Evolutionary conservation across 2,888 invertebrate genomes (phyloP), one percentile per base, ranked within the genome.

Genomic region (Meliscaeva auricollis): DNA sequence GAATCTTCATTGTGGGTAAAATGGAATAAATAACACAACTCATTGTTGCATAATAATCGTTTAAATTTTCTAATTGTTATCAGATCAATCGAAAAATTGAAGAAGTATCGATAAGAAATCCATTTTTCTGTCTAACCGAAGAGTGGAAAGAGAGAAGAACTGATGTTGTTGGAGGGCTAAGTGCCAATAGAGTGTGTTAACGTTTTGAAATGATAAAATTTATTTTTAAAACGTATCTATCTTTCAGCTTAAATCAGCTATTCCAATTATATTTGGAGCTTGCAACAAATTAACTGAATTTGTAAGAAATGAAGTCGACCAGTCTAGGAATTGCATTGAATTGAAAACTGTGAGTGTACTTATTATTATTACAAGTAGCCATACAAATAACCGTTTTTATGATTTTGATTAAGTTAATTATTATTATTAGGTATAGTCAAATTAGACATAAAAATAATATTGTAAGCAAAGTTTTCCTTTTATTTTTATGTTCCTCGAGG

Each of bases 131-230:
- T 38, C 38, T 77, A 60, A 38, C 11, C 9, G 13, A 22, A 89
- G 88, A 87, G 26, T 90, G 89, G 90, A 90, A 89, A 87, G 87
- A 75, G 17, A 87, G 74, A 70, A 77, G 78, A 32, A 87, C 70
- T 68, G 90, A 70, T 85, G 85, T 87, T 77, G 88, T 88, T 1
- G 88, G 88, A 0, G 88, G 87, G 4, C 75, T 89, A 8, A 88
- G 88, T 3, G 15, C 48, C 0, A 73, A 64, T 1, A 78, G 66
- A 54, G 87, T 87, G 17, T 46, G 66, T 38, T 9, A 38, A 11
- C 9, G 38, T 11, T n/a, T n/a, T n/a, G n/a, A n/a, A n/a, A n/a
- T 9, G 4, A 3, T 38, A 9, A 9, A 38, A 38, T 38, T 38
- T 38, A 6, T 11, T 38, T 38, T 38, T 26, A 26, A 26, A 3